phyloP scores from a whole-genome alignment of 1,140 invertebrate genomes.

The Temnothorax curvispinosus region DNA sequence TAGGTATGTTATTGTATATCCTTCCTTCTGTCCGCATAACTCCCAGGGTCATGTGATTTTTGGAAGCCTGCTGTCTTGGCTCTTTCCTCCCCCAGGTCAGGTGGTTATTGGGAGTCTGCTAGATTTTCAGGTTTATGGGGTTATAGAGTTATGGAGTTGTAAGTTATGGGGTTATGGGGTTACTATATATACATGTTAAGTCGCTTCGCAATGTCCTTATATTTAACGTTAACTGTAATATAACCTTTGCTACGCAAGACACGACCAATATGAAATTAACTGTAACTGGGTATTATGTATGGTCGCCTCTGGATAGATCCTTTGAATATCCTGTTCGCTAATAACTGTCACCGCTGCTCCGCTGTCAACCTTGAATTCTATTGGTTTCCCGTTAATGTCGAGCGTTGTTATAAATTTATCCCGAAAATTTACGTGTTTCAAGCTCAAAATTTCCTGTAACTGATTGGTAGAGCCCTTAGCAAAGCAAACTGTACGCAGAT shows the following conservation, averaged over 20 bases:
- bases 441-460: neutral
- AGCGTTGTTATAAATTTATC: neutral
- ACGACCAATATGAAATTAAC: constrained; percentile 3
- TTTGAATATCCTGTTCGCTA: neutral
- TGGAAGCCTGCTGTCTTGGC: no score
- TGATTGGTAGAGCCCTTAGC: neutral
- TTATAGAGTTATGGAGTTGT: no score
- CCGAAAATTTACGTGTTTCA: neutral
- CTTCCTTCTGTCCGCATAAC: no score
- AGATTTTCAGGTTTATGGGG: no score
- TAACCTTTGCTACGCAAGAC: neutral
- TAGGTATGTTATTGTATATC: no score
- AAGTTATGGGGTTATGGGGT: no score
- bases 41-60: no score
- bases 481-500: neutral
- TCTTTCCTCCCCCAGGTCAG: no score
- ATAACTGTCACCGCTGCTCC: constrained; percentile 6
- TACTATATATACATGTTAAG: no score
- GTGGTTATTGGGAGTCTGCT: no score
- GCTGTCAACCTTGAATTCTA: constrained; percentile 24
- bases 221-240: constrained; percentile 2
- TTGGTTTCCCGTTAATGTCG: neutral
- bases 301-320: neutral
- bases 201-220: no score
- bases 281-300: neutral